Conservation (phyloP, 2,113 vertebrate species). For the Zapornia atra region DNA sequence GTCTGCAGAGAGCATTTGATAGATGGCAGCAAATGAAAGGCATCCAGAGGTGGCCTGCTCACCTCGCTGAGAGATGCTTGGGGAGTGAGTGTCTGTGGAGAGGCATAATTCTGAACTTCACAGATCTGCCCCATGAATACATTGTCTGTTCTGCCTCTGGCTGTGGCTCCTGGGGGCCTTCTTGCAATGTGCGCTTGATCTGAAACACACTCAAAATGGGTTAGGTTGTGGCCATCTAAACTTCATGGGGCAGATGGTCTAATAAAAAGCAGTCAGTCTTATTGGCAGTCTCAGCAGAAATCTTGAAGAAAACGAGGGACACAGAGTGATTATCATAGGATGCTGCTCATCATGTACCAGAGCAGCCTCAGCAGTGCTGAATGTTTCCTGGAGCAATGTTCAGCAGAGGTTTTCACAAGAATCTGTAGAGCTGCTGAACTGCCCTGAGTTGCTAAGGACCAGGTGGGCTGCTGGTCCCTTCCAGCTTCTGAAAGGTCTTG, state of each 20-base stretch:
- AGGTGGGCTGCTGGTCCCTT: not conserved
- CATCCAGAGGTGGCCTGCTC: not conserved
- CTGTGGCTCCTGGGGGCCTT: not conserved
- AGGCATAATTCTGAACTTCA: not conserved
- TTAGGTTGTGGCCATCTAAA: not conserved
- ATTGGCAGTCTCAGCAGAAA: not conserved
- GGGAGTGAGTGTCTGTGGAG: rapidly evolving
- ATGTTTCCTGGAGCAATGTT: rapidly evolving
- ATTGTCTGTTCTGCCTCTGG: not conserved
- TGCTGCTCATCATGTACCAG: rapidly evolving
- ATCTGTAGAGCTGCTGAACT: not conserved
- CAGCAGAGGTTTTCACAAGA: not conserved
- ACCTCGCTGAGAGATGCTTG: not conserved
- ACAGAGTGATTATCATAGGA: not conserved
- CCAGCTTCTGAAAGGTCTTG: not conserved
- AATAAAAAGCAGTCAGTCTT: not conserved
- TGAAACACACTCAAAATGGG: not conserved
- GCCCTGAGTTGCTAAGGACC: not conserved
- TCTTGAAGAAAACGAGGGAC: not conserved
- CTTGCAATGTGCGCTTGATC: not conserved
- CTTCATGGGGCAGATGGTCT: not conserved
- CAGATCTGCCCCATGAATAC: rapidly evolving
- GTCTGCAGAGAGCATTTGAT: not conserved
- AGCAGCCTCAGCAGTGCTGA: not conserved
- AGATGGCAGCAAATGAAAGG: not conserved